These are phyloP conservation scores for Allochrocebus solatus DNA, from an alignment of 2,797 vertebrate species.

Conservation along the genomic window DNA sequence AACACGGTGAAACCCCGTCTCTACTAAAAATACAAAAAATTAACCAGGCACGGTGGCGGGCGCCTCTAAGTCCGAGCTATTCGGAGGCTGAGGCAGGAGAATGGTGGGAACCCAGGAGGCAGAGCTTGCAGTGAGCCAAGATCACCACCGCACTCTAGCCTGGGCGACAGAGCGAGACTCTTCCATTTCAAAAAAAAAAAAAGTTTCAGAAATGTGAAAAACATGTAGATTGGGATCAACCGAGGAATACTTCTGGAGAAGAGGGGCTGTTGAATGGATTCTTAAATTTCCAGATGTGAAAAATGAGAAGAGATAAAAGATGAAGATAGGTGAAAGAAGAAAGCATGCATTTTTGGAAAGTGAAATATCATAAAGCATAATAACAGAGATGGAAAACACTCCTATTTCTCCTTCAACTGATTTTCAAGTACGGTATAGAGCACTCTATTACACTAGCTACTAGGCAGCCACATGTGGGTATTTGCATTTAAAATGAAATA, in stretches of 20 bases:
- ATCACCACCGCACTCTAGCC: no score
- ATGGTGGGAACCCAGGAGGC: no score
- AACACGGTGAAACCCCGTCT: no score
- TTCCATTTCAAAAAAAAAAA: no score
- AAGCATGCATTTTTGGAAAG: background rate
- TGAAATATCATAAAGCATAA: background rate
- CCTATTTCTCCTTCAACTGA: background rate
- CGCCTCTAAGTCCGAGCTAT: no score
- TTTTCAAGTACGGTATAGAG: background rate
- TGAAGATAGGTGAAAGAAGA: background rate
- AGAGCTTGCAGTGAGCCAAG: no score
- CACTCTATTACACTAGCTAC: background rate
- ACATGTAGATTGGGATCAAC: background rate
- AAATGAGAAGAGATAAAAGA: constrained; percentile 21
- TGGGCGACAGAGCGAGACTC: no score
- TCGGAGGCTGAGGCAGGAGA: no score
- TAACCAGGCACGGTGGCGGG: no score
- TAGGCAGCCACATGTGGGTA: background rate
- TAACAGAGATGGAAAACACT: background rate
- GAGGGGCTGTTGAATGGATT: background rate
- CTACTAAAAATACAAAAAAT: no score
- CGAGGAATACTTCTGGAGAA: background rate
- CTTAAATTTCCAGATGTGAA: constrained; percentile 12
- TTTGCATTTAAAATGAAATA: constrained; percentile 33
- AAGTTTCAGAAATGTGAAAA: background rate